Conservation (phyloP, 30 jellyfish, hydroid and myxozoan species). For the Turritopsis rubra region DNA sequence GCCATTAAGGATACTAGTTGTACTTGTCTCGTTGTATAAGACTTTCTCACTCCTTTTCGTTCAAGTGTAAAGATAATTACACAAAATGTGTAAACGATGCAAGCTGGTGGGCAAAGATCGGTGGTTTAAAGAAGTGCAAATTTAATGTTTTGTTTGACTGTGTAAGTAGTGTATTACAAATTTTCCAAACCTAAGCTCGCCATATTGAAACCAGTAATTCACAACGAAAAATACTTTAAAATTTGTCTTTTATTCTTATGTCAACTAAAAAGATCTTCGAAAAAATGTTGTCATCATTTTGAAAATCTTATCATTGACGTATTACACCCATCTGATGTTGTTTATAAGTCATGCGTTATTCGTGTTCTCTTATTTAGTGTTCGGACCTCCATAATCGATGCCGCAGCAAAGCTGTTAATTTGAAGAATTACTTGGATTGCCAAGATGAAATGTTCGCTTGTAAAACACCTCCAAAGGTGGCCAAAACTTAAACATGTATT, state of each 20-base stretch:
- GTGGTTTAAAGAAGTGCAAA: conserved; percentile 15
- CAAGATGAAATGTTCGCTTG: conserved; percentile 10
- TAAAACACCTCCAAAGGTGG: background rate
- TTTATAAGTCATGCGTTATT: background rate
- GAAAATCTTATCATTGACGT: background rate
- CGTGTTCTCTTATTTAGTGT: background rate
- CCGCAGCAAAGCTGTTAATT: background rate
- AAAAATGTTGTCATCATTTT: background rate
- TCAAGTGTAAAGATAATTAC: background rate
- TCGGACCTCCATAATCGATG: background rate
- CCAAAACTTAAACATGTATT: background rate
- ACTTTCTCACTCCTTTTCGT: background rate
- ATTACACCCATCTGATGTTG: background rate
- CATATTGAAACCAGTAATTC: background rate
- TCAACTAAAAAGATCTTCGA: too few species aligned
- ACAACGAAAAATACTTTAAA: too few species aligned
- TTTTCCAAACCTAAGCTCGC: too few species aligned
- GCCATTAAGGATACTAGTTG: too few species aligned
- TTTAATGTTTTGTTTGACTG: background rate
- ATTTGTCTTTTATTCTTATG: too few species aligned
- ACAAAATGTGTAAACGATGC: conserved; percentile 4
- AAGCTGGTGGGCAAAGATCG: conserved; percentile 9
- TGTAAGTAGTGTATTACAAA: background rate
- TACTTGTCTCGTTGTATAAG: too few species aligned
- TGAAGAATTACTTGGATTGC: conserved; percentile 1